Base-by-base conservation (phyloP, 1,140 invertebrate species). In the Hydropsyche tenuis region DNA sequence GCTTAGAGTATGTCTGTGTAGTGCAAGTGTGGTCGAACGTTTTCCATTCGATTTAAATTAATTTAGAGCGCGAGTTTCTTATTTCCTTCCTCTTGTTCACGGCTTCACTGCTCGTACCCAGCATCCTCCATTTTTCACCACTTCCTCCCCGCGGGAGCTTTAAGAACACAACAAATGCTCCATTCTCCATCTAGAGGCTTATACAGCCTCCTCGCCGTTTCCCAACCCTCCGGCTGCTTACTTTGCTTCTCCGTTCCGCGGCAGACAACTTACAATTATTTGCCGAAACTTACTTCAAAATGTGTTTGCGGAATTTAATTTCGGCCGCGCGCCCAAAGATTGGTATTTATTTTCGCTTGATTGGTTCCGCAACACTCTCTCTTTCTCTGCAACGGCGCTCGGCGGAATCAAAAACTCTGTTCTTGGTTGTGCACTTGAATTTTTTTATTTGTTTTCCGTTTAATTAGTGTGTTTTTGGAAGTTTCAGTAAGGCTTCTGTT, bases 291-390 rank as follows among this genome's bases (percentile, higher is more conserved):
- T 77, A 77, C 75, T n/a, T 77, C 64, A 77, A 77, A 77, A 77
- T 77, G 75, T 77, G 73, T 77, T 77, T 77, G 75, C 73, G 75
- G 75, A 77, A 77, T 77, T 77, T 77, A 77, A 77, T 77, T 77
- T 77, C 60, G 73, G 73, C 69, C 70, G 30, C 42, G 62, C 46
- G 69, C 3, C 64, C 70, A 43, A 30, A 73, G 73, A 77, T 77
- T 77, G 75, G 75, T 77, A 77, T 77, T 77, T 77, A 77, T 77
- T 77, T 72, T 74, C 75, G 46, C 69, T 71, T 74, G 75, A 77
- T 77, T 74, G 75, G 69, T 74, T 77, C 68, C 46, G 70, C 69
- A 69, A 69, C 66, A 69, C 66, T 69, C 46, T 69, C 22, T 46
- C 62, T 27, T 64, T 20, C n/a, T 30, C 7, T 7, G 5, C 16